Base-by-base conservation (phyloP, 2,888 invertebrate species). In the Ectemnius continuus region DNA sequence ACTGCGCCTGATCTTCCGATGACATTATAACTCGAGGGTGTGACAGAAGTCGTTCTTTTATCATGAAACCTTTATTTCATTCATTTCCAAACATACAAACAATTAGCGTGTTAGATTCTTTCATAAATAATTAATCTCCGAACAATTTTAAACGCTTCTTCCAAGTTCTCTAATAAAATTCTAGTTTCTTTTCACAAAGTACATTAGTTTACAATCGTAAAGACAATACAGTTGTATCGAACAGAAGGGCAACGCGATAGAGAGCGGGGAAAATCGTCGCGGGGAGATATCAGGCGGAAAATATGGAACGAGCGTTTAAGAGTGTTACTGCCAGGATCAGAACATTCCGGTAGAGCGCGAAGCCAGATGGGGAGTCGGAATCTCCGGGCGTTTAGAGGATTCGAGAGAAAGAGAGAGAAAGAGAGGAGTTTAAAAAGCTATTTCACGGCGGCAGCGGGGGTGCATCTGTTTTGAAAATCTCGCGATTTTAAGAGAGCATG, bases 341-440 rank as follows among this genome's bases (percentile, higher is more conserved):
- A 73, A 73, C 74, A 71, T 70, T 69, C 73, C 77, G 80, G 69
- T 36, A 36, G 16, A 52, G 52, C 52, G 36, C 36, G 52, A 52
- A 76, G 36, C 73, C 80, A 81, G 75, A 76, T 73, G 78, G 79
- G 76, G 79, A 79, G 65, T 72, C 64, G 14, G 16, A 48, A 61
- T 77, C 73, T 57, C 71, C 67, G 23, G 64, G 62, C 69, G 58
- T 64, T 23, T 66, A 70, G 36, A 70, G 64, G 72, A 79, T 71
- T 70, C 71, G 80, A 78, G 81, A 83, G 83, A 79, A 82, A 78
- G 80, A 78, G 81, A 83, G 83, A 79, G 83, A 78, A 83, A 80
- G 65, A 77, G 78, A 80, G 81, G 84, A 87, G 85, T 88, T 89
- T 89, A 88, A 88, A 88, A 88, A 86, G 87, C 87, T 83, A 88